Percentiles rank a stretch among this genome's conserved stretches.
Conservation (phyloP, 2,797 vertebrate genomes). For the Bryconaethiops microstoma region DNA sequence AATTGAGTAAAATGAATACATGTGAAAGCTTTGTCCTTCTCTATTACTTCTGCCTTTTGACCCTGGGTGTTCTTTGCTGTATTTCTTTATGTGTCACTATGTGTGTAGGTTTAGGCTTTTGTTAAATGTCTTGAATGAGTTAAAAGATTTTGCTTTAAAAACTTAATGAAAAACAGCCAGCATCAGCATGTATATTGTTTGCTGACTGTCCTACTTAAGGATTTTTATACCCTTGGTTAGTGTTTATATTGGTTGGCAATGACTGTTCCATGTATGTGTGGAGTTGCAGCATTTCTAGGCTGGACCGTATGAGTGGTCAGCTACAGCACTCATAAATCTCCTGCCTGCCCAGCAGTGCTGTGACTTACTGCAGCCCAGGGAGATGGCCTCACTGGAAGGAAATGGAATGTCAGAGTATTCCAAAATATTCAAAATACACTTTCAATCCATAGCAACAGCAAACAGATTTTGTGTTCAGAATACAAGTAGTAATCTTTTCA, state of each 20-base stretch:
- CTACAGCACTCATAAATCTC: conserved; percentile 59
- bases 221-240: no score
- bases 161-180: no score
- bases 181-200: not conserved
- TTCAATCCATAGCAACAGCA: conserved; percentile 52
- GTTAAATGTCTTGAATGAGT: not conserved
- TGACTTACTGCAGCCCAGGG: conserved; percentile 63
- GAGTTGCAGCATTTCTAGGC: conserved; percentile 47
- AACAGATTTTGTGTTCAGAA: conserved; percentile 37
- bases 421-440: conserved; percentile 54
- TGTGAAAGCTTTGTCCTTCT: conserved; percentile 24
- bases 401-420: conserved; percentile 60
- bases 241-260: not conserved
- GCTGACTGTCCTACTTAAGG: not conserved
- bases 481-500: conserved; percentile 40
- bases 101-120: not conserved
- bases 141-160: not conserved
- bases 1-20: conserved; percentile 46
- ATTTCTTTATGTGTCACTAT: not conserved
- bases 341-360: conserved; percentile 52
- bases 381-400: conserved; percentile 58
- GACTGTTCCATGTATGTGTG: conserved; percentile 31
- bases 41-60: not conserved
- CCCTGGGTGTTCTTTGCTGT: not conserved
- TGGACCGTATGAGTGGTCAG: conserved; percentile 57